A percentile compares a stretch with the other conserved stretches of the same genome.
phyloP scores from a whole-genome alignment of 2,888 invertebrate genomes.

The Galeopsomyia nigrocyanea region DNA sequence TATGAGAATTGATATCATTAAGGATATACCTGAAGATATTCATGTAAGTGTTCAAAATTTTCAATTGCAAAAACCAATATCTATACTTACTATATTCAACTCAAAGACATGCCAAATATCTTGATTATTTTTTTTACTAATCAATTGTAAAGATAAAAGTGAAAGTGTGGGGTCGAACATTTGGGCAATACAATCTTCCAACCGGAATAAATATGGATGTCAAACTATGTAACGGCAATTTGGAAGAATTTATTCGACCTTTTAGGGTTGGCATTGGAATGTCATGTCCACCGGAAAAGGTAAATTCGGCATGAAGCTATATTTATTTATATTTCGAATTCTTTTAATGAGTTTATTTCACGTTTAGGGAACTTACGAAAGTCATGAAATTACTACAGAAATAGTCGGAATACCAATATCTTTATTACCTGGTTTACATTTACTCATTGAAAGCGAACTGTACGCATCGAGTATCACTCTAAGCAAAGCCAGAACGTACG shows the following conservation, averaged over 20 bases:
- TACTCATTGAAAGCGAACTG: background rate
- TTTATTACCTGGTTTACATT: background rate
- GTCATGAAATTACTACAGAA: background rate
- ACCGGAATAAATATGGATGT: conserved; percentile 16
- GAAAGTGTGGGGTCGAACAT: background rate
- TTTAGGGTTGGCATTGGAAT: background rate
- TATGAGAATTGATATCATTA: conserved; percentile 18
- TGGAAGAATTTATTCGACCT: background rate
- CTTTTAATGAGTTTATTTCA: background rate
- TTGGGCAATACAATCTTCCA: conserved; percentile 10
- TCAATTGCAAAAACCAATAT: no score
- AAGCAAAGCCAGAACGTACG: conserved; percentile 1
- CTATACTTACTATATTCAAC: no score
- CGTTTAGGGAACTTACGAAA: conserved; percentile 1
- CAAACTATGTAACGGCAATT: background rate
- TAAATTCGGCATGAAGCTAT: background rate
- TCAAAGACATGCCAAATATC: background rate
- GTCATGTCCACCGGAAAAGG: conserved; percentile 1
- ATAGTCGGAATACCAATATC: background rate
- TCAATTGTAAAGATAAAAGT: conserved; percentile 1
- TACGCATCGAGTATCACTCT: background rate
- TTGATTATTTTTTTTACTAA: background rate
- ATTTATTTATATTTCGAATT: background rate
- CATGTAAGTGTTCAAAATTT: background rate
- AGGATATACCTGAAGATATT: conserved; percentile 17